Conservation (phyloP, 2,797 vertebrate genomes). For the Sebastes nivosus region DNA sequence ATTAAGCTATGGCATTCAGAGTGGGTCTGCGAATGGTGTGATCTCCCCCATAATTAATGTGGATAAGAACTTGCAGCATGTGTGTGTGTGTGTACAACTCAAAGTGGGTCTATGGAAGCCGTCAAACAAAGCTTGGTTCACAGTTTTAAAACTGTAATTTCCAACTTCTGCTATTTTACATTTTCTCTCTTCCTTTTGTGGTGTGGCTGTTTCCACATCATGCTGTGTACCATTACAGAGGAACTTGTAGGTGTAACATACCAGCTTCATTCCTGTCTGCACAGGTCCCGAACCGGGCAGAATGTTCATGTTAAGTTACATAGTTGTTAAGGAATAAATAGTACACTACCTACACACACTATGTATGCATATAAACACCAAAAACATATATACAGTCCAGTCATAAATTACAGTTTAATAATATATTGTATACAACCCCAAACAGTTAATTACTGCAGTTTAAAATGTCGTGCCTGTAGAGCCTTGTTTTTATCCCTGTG, state of each 20-base stretch:
- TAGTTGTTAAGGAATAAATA: not conserved
- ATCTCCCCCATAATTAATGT: slow-evolving; percentile 36
- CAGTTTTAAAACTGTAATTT: slow-evolving; percentile 43
- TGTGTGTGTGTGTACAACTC: not conserved
- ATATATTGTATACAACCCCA: not conserved
- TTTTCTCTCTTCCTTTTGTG: slow-evolving; percentile 67
- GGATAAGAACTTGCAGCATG: slow-evolving; percentile 3
- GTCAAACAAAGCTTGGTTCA: slow-evolving; percentile 27
- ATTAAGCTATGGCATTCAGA: slow-evolving; percentile 15
- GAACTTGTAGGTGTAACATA: slow-evolving; percentile 27
- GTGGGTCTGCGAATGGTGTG: slow-evolving; percentile 28
- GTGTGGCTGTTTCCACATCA: slow-evolving; percentile 48
- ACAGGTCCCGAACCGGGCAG: not conserved
- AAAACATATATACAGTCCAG: not conserved
- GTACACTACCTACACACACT: not conserved
- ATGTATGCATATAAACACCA: not conserved
- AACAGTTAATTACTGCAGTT: slow-evolving; percentile 5
- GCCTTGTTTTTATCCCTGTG: slow-evolving; percentile 3
- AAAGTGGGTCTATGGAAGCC: slow-evolving; percentile 15
- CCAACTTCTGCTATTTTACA: slow-evolving; percentile 66
- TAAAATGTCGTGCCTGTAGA: not conserved
- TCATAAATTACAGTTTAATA: not conserved
- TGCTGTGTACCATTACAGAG: slow-evolving; percentile 21
- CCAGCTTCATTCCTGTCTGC: slow-evolving; percentile 2
- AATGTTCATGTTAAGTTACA: not conserved